Base-by-base conservation (phyloP, 2,888 invertebrate species). In the Ceramica pisi region DNA sequence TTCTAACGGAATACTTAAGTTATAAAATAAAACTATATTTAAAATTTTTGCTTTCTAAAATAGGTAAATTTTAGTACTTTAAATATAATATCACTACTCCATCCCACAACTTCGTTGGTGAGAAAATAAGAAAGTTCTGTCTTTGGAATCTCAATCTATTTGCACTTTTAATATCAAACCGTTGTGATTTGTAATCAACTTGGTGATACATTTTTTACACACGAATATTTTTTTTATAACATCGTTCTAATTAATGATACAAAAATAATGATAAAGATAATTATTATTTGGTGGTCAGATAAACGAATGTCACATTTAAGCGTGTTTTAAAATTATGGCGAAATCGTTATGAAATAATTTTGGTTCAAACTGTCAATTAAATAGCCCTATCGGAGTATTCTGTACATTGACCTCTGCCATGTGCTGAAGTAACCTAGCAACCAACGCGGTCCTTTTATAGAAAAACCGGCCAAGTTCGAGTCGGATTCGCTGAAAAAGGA, bases 291-390 rank as follows among this genome's bases (percentile, higher is more conserved):
- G 65, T 63, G 53, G 70, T 16, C 12, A 41, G 64, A 62, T 76
- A 70, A 56, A 14, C 19, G 21, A 23, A 21, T 55, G 26, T 64
- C 35, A 44, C 23, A 19, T 62, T 35, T 8, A 51, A 44, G 10
- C 19, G 31, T 44, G 26, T 2, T 16, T 44, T 67, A 67, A 50
- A 64, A 79, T 51, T 19, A n/a, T 77, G 44, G 23, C 60, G 80
- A 79, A 79, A 80, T 80, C 1, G 21, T 67, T 44, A 26, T 21
- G 51, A 61, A 78, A 75, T 41, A 72, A 21, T 2, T 68, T 46
- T 14, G 12, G 50, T 21, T 16, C 38, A 21, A 55, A 44, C 9
- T 41, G 16, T 44, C 23, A 21, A 59, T 26, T 0, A 26, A 38
- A 63, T 19, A 21, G 4, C 1, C 12, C 8, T 46, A 21, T 48